These are phyloP conservation scores for Furnarius figulus DNA, from an alignment of 2,113 vertebrate genomes.

Conservation along the genomic window DNA sequence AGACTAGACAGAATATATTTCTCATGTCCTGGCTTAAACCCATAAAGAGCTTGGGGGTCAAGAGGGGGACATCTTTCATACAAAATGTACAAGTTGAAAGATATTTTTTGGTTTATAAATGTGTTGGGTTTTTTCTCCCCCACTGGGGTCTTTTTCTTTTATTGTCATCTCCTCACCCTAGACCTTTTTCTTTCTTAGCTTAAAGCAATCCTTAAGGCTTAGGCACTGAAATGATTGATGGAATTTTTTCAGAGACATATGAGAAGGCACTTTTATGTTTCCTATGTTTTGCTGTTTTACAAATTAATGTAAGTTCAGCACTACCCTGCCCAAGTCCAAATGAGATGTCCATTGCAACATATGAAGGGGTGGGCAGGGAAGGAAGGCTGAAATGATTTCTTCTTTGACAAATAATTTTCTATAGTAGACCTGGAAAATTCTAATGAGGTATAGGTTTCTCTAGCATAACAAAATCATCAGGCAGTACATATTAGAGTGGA, in stretches of 20 bases:
- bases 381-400: not conserved
- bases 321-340: not conserved
- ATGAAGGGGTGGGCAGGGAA: not conserved
- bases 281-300: not conserved
- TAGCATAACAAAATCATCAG: not conserved
- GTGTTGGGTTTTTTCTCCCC: not conserved
- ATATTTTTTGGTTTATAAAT: not conserved
- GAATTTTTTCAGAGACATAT: not conserved
- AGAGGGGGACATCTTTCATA: not conserved
- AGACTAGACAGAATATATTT: not conserved
- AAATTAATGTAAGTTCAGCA: not conserved
- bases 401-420: not conserved
- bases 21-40: not conserved
- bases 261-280: not conserved
- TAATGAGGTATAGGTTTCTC: not conserved
- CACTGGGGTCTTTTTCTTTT: not conserved
- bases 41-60: not conserved
- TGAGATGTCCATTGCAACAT: not conserved
- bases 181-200: not conserved
- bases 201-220: not conserved
- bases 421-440: not conserved
- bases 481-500: not conserved
- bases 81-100: not conserved
- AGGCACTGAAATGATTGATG: not conserved
- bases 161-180: not conserved